These are phyloP conservation scores for pig (Sus scrofa) DNA, from an alignment of 2,113 vertebrate genomes.

Conservation along the genomic window T2T-Sscrofa CM000826.6:34232501-34233000, in stretches of 20 bases:
- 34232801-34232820: neutral
- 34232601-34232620: too few relatives aligned
- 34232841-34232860: neutral
- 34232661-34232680: too few relatives aligned
- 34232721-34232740: too few relatives aligned
- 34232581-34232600: too few relatives aligned
- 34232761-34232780: constrained; percentile 10
- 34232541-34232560: too few relatives aligned
- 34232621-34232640: too few relatives aligned
- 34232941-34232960: neutral
- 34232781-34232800: neutral
- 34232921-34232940: neutral
- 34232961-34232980: neutral
- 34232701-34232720: too few relatives aligned
- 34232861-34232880: neutral
- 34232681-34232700: too few relatives aligned
- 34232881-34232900: neutral
- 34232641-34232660: too few relatives aligned
- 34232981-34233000: neutral
- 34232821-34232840: neutral
- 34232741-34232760: neutral
- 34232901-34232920: neutral
- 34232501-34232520: too few relatives aligned
- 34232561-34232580: too few relatives aligned
- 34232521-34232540: too few relatives aligned